Conservation (phyloP, 2,113 vertebrate species). For the Perognathus longimembris region DNA sequence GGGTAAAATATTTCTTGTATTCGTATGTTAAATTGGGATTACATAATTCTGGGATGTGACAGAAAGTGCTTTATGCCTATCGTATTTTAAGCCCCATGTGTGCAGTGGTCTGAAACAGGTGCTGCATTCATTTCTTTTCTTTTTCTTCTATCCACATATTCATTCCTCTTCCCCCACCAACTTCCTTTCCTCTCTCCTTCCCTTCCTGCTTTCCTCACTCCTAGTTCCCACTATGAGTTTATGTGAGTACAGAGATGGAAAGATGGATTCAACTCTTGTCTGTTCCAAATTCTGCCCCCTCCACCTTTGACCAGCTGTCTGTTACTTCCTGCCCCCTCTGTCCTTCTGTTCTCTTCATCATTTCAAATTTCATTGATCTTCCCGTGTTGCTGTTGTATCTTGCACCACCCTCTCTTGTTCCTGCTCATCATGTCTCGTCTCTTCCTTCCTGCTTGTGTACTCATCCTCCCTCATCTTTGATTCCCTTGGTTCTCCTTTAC, state of each 20-base stretch:
- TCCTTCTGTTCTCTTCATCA: slow-evolving; percentile 74
- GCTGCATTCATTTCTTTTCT: not conserved
- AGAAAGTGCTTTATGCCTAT: not conserved
- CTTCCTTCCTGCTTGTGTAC: not conserved
- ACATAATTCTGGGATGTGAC: not conserved
- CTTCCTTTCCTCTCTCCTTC: not conserved
- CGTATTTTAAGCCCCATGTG: accelerated
- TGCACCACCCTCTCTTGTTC: not conserved
- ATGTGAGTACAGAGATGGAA: slow-evolving; percentile 25
- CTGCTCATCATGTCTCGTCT: not conserved
- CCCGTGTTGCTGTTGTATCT: not conserved
- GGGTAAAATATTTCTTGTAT: not conserved
- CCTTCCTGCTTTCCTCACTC: not conserved
- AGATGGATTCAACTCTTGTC: not conserved
- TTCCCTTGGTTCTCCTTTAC: not conserved
- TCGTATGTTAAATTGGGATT: slow-evolving; percentile 12
- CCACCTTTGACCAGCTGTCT: slow-evolving; percentile 78
- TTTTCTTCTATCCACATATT: not conserved
- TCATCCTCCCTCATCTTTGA: not conserved
- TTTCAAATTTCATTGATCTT: slow-evolving; percentile 7
- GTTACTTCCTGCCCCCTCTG: slow-evolving; percentile 60
- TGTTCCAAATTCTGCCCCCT: slow-evolving; percentile 71
- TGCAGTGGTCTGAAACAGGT: not conserved
- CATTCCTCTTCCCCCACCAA: not conserved
- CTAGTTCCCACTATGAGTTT: not conserved